Conservation (phyloP, 1,140 invertebrate genomes). For the Cheumatopsyche charites region DNA sequence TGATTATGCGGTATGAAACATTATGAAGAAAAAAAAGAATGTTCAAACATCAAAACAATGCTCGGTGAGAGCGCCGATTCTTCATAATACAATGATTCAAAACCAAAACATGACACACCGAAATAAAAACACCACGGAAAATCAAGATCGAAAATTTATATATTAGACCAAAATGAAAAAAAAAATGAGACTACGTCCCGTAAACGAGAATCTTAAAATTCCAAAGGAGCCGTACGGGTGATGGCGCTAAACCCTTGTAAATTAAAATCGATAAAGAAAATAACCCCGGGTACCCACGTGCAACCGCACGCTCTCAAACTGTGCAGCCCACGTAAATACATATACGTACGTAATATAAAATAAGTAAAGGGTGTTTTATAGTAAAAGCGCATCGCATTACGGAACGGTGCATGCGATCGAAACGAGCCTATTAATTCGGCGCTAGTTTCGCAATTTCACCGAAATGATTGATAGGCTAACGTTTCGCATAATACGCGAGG, state of each 20-base stretch:
- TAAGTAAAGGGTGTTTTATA: too few species aligned
- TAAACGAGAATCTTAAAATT: constrained; percentile 30
- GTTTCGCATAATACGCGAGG: neutral
- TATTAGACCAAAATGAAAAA: too few species aligned
- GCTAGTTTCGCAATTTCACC: neutral
- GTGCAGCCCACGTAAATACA: neutral
- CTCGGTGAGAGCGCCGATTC: neutral
- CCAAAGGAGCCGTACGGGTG: constrained; percentile 37
- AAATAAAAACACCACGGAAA: too few species aligned
- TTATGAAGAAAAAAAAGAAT: neutral
- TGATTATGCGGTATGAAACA: constrained; percentile 2
- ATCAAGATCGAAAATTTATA: too few species aligned
- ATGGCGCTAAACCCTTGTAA: constrained; percentile 46
- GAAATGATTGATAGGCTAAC: neutral
- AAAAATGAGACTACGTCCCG: constrained; percentile 1
- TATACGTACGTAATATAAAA: too few species aligned
- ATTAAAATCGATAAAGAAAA: constrained; percentile 47
- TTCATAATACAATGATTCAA: constrained; percentile 8
- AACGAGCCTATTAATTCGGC: too few species aligned
- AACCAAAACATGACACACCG: constrained; percentile 5
- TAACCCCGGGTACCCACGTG: constrained; percentile 33
- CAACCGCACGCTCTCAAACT: neutral
- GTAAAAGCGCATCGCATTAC: too few species aligned
- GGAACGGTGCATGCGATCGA: too few species aligned
- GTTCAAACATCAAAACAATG: constrained; percentile 2